phyloP scores from a whole-genome alignment of 2,888 invertebrate genomes.

The Mellilla xanthometata region DNA sequence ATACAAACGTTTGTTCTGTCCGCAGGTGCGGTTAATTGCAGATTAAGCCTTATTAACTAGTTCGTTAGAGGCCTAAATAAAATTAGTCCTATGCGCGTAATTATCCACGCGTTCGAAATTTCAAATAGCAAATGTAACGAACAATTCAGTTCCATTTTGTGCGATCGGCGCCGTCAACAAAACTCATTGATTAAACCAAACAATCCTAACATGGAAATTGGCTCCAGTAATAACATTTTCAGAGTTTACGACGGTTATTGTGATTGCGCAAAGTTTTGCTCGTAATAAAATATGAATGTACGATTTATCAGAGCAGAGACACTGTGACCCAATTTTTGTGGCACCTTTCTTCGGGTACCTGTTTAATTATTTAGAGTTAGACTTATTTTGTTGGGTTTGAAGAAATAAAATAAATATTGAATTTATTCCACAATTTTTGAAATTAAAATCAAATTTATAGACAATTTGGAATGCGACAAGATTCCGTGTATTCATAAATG shows the following conservation, averaged over 20 bases:
- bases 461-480: too few relatives aligned
- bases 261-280: conserved; percentile 6
- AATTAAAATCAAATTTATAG: too few relatives aligned
- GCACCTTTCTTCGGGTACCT: not conserved
- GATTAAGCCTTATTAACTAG: not conserved
- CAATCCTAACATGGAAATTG: not conserved
- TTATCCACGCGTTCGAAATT: not conserved
- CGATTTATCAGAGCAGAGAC: not conserved
- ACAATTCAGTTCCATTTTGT: not conserved
- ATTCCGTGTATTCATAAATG: too few relatives aligned
- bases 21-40: not conserved
- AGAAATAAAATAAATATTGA: too few relatives aligned
- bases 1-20: not conserved
- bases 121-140: not conserved
- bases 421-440: too few relatives aligned
- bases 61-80: not conserved
- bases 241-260: not conserved
- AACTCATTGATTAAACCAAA: not conserved
- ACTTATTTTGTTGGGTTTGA: too few relatives aligned
- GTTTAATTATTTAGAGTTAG: not conserved
- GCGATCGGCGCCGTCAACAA: not conserved
- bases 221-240: conserved; percentile 1
- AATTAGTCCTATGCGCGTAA: not conserved
- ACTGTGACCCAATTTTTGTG: conserved; percentile 1
- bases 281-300: conserved; percentile 1